These are phyloP conservation scores for Perizoma affinitatum DNA, from an alignment of 2,888 invertebrate genomes.

Conservation along the genomic window DNA sequence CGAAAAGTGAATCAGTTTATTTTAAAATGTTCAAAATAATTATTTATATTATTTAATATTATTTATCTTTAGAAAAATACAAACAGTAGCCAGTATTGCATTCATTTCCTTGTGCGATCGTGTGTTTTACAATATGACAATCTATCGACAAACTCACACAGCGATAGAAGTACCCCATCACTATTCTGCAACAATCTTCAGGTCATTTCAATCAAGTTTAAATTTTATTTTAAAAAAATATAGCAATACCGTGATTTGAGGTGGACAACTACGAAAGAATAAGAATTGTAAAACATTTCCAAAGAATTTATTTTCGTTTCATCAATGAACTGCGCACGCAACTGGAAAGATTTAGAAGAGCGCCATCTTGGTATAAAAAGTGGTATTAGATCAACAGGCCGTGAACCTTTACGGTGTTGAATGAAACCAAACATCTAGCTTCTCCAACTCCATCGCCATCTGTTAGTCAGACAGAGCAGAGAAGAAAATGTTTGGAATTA, in stretches of 20 bases:
- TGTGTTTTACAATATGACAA: constrained; percentile 2
- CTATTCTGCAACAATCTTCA: constrained; percentile 20
- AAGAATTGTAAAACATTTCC: constrained; percentile 11
- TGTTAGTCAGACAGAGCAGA: no score
- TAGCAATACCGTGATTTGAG: constrained; percentile 4
- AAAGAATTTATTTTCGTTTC: constrained; percentile 16
- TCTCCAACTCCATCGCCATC: background rate
- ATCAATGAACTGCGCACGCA: constrained; percentile 19
- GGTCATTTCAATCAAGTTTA: background rate
- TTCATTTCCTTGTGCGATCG: background rate
- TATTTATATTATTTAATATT: no score
- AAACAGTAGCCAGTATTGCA: background rate
- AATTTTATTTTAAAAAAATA: constrained; percentile 2
- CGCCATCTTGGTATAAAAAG: constrained; percentile 7
- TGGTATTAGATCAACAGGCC: background rate
- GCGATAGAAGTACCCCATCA: constrained; percentile 25
- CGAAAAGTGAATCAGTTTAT: no score
- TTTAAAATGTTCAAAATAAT: no score
- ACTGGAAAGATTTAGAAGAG: background rate
- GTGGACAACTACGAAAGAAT: constrained; percentile 8
- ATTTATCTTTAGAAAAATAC: no score
- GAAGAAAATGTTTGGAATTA: no score
- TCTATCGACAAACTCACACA: constrained; percentile 40
- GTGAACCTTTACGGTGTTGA: background rate
- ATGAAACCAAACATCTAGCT: background rate